Conservation (phyloP, 35 echinoderm and acorn worm genomes). For the Lytechinus pictus region DNA sequence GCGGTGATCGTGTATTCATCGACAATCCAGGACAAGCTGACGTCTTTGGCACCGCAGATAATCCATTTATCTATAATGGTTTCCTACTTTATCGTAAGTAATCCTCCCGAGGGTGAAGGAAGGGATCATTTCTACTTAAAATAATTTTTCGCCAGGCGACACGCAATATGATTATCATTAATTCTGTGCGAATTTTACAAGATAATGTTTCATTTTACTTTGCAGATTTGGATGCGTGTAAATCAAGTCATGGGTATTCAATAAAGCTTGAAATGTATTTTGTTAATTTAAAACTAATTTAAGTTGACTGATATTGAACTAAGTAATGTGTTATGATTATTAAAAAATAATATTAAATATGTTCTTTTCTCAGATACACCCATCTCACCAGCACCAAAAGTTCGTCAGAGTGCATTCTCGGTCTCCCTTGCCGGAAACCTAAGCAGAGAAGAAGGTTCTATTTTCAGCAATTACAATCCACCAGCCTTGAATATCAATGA, state of each 20-base stretch:
- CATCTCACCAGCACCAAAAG: neutral
- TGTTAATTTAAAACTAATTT: too few relatives aligned
- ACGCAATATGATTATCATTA: too few relatives aligned
- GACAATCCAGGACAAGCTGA: neutral
- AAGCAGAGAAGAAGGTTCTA: neutral
- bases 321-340: too few relatives aligned
- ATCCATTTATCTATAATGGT: constrained; percentile 41
- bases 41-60: neutral
- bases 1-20: neutral
- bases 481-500: neutral
- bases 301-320: too few relatives aligned
- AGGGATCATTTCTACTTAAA: too few relatives aligned
- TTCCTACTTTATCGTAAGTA: constrained; percentile 49
- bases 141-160: too few relatives aligned
- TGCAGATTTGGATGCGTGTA: too few relatives aligned
- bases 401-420: constrained; percentile 27
- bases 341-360: too few relatives aligned
- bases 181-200: too few relatives aligned
- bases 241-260: too few relatives aligned
- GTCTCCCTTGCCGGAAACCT: neutral
- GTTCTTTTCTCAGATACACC: constrained; percentile 7
- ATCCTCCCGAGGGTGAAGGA: neutral
- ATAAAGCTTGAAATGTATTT: too few relatives aligned
- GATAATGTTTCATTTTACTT: too few relatives aligned
- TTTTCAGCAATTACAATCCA: neutral